Percentiles rank a stretch among this genome's conserved stretches.
Conservation (phyloP, 1,140 invertebrate genomes). For the Macrostomum lignano region DNA sequence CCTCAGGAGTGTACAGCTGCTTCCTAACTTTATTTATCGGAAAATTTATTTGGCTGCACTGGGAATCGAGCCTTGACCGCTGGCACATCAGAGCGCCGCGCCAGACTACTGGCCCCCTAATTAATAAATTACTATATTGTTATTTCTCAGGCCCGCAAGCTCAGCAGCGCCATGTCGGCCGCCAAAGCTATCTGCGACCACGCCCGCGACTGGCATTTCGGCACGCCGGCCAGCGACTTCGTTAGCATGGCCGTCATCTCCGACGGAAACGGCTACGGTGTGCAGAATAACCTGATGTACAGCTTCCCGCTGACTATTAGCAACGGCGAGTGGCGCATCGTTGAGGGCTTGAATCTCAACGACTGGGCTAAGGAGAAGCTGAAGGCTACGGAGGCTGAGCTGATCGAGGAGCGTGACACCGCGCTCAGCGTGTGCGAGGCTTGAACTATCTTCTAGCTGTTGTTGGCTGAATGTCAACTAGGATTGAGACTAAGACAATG, state of each 20-base stretch:
- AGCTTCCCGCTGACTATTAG: conserved; percentile 59
- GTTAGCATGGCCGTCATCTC: conserved; percentile 97
- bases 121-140: too few species aligned
- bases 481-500: too few species aligned
- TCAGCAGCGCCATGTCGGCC: conserved; percentile 86
- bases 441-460: too few species aligned
- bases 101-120: too few species aligned
- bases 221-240: conserved; percentile 41
- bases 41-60: too few species aligned
- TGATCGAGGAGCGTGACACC: conserved; percentile 57
- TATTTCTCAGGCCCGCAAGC: conserved; percentile 75
- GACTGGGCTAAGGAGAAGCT: conserved; percentile 59
- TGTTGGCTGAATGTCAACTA: too few species aligned
- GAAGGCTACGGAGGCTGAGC: conserved; percentile 54
- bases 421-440: too few species aligned
- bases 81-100: too few species aligned
- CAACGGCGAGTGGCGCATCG: conserved; percentile 55
- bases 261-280: conserved; percentile 47
- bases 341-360: conserved; percentile 45
- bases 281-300: conserved; percentile 59
- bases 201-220: conserved; percentile 74
- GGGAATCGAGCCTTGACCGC: too few species aligned
- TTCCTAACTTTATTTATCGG: too few species aligned
- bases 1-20: too few species aligned
- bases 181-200: conserved; percentile 93